Evolutionary conservation across 2,797 vertebrate genomes (phyloP).

Genomic region (Sternotherus odoratus): DNA sequence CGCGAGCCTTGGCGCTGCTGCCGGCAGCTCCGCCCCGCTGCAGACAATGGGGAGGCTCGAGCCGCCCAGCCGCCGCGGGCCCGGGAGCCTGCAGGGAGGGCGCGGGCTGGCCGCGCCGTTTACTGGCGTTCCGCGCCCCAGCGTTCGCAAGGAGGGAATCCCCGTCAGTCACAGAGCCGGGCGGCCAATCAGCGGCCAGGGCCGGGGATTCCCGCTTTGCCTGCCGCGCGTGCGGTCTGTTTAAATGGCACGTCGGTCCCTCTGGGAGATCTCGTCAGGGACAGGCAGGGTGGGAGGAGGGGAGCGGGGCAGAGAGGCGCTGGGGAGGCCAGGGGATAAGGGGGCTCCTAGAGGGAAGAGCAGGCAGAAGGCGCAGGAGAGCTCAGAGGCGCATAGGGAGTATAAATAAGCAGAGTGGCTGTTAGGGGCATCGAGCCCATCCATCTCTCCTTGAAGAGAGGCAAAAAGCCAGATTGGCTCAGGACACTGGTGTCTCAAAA

Average conservation of each 20-base stretch:
- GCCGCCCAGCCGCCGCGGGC: conserved; percentile 20
- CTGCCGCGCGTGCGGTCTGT: conserved; percentile 80
- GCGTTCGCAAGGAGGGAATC: conserved; percentile 43
- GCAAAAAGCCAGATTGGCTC: neutral
- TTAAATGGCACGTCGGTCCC: conserved; percentile 72
- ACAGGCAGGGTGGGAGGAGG: too few relatives aligned
- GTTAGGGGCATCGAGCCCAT: neutral
- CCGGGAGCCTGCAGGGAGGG: neutral
- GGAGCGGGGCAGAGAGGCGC: neutral
- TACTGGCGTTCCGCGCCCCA: neutral
- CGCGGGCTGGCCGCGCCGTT: neutral
- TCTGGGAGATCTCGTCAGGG: neutral
- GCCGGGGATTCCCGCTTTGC: conserved; percentile 84
- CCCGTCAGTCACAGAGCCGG: neutral
- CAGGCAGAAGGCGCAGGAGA: neutral
- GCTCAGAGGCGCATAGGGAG: neutral
- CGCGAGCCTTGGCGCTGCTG: conserved; percentile 21
- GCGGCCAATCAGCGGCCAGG: conserved; percentile 76
- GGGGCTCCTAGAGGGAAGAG: neutral
- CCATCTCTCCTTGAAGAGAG: neutral
- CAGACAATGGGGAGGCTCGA: neutral
- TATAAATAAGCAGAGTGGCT: neutral
- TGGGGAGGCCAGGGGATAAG: neutral
- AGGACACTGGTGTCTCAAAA: neutral
- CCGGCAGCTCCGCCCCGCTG: neutral